Evolutionary conservation across 2,797 vertebrate genomes (phyloP).

Genomic region (Macropodus opercularis): DNA sequence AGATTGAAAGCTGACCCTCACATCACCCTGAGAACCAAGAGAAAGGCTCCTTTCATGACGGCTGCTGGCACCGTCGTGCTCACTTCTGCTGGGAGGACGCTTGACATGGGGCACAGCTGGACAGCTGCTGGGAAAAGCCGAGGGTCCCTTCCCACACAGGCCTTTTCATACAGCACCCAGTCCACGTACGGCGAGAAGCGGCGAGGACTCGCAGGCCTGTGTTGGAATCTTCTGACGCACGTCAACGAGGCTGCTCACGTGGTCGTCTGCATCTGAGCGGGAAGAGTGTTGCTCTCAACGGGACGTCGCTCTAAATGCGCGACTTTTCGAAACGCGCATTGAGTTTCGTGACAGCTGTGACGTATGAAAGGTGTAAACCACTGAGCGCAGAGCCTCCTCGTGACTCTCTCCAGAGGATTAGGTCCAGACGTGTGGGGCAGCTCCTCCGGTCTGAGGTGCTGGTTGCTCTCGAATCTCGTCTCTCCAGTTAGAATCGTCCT

Average conservation of each 20-base stretch:
- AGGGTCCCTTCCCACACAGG: conserved; percentile 61
- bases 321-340: too few relatives aligned
- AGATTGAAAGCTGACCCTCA: conserved; percentile 30
- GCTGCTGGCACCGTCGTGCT: conserved; percentile 40
- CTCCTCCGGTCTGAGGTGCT: too few relatives aligned
- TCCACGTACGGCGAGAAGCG: conserved; percentile 55
- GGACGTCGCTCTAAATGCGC: conserved; percentile 9
- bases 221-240: conserved; percentile 20
- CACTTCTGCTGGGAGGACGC: conserved; percentile 27
- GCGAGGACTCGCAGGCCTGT: too few relatives aligned
- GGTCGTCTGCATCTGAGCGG: conserved; percentile 5
- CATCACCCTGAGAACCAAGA: conserved; percentile 29
- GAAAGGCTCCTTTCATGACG: conserved; percentile 36
- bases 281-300: not conserved
- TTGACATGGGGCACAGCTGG: conserved; percentile 66
- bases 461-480: too few relatives aligned
- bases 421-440: too few relatives aligned
- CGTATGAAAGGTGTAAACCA: too few relatives aligned
- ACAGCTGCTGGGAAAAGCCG: conserved; percentile 47
- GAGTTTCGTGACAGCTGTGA: too few relatives aligned
- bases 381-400: too few relatives aligned
- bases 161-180: conserved; percentile 73
- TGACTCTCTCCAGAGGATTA: too few relatives aligned
- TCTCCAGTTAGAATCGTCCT: too few relatives aligned
- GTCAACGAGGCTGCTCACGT: conserved; percentile 33